Base-by-base conservation (phyloP, 2,113 vertebrate genomes). In the Anser cygnoides region DNA sequence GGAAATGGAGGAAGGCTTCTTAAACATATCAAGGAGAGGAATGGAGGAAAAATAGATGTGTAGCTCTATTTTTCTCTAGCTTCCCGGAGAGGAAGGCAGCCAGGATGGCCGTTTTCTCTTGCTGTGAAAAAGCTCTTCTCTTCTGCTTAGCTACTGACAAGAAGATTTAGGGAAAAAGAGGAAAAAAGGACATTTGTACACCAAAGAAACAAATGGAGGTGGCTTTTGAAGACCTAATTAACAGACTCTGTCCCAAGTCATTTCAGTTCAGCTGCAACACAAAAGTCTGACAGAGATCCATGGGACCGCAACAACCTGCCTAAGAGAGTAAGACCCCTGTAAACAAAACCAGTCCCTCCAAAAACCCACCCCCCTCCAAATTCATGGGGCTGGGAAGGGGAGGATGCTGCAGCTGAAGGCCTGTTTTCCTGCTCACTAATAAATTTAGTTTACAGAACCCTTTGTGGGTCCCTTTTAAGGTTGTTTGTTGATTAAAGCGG, bases 401-500 rank as follows among this genome's bases (percentile, higher is more conserved):
- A 92, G 63, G 67, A 77, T 50, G 79, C 44, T 3, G 20, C 67
- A 88, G 58, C 88, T 74, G 52, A 84, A 76, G 66, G 80, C 74
- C 43, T 58, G 87, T 92, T 87, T 87, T 89, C 93, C 20, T 78
- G 57, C 23, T 90, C 80, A 77, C 90, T 87, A 94, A 96, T 97
- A 97, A 97, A 96, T 97, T 96, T 95, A 90, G 95, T 95, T 95
- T 96, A 89, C 92, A 86, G 86, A 95, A 97, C 44, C 94, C 50
- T 96, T 95, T 97, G 92, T 96, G 78, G 68, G 33, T 80, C 63
- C 63, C 89, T 93, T 85, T 92, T 77, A 91, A 91, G 75, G 81
- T 50, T 97, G 92, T 96, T 96, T 98, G 93, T 98, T 97, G 92
- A 96, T 96, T 97, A 96, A 97, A 97, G 87, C 18, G 0, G 90